phyloP scores from a whole-genome alignment of 2,888 invertebrate species.

The Syrphus vitripennis region DNA sequence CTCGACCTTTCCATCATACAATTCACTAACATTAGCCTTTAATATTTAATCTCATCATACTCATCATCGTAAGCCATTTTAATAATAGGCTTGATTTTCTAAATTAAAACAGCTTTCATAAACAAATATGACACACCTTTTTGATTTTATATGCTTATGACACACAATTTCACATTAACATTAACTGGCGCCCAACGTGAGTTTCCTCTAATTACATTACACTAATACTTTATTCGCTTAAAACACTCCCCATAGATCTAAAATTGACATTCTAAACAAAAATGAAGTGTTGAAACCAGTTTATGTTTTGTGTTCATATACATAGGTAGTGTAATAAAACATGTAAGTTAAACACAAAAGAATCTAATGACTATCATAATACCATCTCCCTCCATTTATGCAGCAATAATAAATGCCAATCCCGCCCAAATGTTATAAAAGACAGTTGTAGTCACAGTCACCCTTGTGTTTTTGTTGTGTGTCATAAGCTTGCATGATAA shows the following conservation, averaged over 20 bases:
- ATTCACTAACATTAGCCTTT: not conserved
- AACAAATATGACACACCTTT: conserved; percentile 29
- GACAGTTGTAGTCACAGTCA: conserved; percentile 25
- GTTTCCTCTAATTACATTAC: conserved; percentile 21
- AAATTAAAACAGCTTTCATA: conserved; percentile 7
- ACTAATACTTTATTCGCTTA: not conserved
- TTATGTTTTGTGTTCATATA: not conserved
- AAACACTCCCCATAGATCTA: conserved; percentile 23
- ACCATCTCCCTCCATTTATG: not conserved
- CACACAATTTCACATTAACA: not conserved
- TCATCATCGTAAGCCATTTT: not conserved
- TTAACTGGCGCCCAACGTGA: conserved; percentile 16
- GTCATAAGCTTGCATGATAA: conserved; percentile 62
- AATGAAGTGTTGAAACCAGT: conserved; percentile 14
- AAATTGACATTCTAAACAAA: conserved; percentile 13
- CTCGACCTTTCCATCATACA: not conserved
- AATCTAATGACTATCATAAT: conserved; percentile 16
- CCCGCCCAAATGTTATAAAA: conserved; percentile 38
- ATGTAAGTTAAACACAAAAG: conserved; percentile 4
- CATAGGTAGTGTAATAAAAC: not conserved
- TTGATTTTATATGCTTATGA: conserved; percentile 7
- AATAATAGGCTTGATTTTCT: conserved; percentile 9
- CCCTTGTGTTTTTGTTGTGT: conserved; percentile 31
- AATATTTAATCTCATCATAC: not conserved
- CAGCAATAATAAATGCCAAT: not conserved